Evolutionary conservation across 2,797 vertebrate genomes (phyloP), one percentile per base, ranked within the genome.

Genomic region (Anguilla megastoma): DNA sequence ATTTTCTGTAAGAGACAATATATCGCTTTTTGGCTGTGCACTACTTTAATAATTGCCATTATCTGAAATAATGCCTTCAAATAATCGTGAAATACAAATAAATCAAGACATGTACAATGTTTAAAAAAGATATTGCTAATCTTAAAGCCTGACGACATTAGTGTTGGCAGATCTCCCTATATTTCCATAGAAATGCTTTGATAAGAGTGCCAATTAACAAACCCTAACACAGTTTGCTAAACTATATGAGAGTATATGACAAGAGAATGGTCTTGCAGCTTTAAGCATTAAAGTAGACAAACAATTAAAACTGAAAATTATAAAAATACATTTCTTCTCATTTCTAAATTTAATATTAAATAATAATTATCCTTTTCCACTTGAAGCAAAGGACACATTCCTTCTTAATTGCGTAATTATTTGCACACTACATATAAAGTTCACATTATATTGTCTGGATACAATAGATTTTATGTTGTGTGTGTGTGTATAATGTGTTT

Each of bases 271-370:
- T 36, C 76, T 2, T 3, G 79, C 45, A 21, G 36, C 79, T 41
- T 79, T 79, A 8, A 82, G 36, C 74, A 79, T 71, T 71, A n/a
- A 69, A n/a, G n/a, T 10, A 71, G 27, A 2, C 27, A 71, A 30
- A 71, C 69, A 71, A 30, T 71, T 45, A 79, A 41, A 45, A 21
- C 14, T 41, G 33, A 41, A 45, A 45, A 41, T n/a, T 21, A 69
- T 48, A 24, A 82, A 82, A 82, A 36, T 50, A 82, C 41, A 50
- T 48, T 48, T 80, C 76, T 80, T 80, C 21, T 9, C 41, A 80
- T 80, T 41, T 80, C 76, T 80, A 80, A 80, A 80, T 45, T 79
- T 8, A 45, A 48, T 30, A 74, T 74, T 74, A 8, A 74, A 36
- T 4, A 33, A 12, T 16, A 10, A 33, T 30, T 74, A 14, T 30